Evolutionary conservation across 2,113 vertebrate species (phyloP).

Genomic region (Anas platyrhynchos): DNA sequence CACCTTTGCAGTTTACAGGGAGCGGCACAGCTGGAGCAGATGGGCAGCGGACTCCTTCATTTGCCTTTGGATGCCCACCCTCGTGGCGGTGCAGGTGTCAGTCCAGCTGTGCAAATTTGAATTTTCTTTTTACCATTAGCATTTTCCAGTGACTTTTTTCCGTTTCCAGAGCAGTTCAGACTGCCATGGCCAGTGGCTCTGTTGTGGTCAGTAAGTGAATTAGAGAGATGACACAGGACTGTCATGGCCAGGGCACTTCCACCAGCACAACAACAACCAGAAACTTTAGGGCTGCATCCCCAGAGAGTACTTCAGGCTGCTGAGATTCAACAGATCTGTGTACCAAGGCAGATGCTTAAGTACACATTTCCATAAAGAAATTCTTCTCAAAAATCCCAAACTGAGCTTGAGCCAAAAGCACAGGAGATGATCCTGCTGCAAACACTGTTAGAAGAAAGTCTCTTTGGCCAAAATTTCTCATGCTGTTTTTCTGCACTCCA

Average conservation of each 20-base stretch:
- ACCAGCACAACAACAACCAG: neutral
- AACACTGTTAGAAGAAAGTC: neutral
- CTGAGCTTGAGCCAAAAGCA: neutral
- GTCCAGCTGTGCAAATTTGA: neutral
- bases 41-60: neutral
- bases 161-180: neutral
- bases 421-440: neutral
- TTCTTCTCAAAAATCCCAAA: neutral
- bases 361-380: neutral
- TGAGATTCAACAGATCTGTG: neutral
- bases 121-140: neutral
- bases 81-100: rapidly evolving
- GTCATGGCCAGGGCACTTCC: neutral
- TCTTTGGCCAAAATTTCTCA: neutral
- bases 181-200: neutral
- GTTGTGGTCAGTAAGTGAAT: neutral
- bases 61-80: neutral
- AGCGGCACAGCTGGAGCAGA: neutral
- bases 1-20: neutral
- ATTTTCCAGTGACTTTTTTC: neutral
- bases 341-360: neutral
- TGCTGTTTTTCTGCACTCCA: neutral
- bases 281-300: neutral
- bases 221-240: neutral
- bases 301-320: neutral